phyloP scores from a whole-genome alignment of 2,797 vertebrate genomes.

The Tapera naevia region DNA sequence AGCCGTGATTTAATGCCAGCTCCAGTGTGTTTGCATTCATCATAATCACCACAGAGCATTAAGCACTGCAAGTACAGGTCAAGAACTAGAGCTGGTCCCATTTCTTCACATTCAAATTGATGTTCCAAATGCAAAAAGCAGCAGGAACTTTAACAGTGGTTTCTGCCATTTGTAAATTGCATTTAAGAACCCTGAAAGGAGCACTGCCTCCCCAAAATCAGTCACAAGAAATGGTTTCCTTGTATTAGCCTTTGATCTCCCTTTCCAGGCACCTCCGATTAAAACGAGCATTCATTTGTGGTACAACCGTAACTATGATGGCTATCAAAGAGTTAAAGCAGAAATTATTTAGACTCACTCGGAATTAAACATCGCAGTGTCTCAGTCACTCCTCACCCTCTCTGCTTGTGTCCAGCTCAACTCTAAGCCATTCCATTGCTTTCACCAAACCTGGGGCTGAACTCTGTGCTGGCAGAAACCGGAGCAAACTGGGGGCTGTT shows the following conservation, averaged over 20 bases:
- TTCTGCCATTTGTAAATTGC: background rate
- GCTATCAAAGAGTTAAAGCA: background rate
- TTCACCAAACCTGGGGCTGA: background rate
- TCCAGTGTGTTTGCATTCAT: background rate
- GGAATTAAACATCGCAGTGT: background rate
- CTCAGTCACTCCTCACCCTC: background rate
- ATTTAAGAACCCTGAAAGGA: background rate
- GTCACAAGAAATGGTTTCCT: background rate
- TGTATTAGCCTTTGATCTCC: background rate
- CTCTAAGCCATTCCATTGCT: background rate
- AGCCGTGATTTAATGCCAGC: slow-evolving; percentile 10
- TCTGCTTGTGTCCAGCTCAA: background rate
- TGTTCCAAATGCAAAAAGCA: background rate
- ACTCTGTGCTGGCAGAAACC: background rate
- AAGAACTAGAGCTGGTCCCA: background rate
- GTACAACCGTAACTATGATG: background rate
- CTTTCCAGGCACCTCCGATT: background rate
- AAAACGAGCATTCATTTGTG: background rate
- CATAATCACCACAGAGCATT: background rate
- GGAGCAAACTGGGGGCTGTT: background rate
- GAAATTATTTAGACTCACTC: background rate
- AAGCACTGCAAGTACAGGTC: slow-evolving; percentile 22
- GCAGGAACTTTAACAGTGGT: background rate
- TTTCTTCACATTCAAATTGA: slow-evolving; percentile 1
- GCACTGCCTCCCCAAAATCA: background rate